Evolutionary conservation across 1,140 invertebrate species (phyloP), one percentile per base, ranked within the genome.

Genomic region (Aphis gossypii): DNA sequence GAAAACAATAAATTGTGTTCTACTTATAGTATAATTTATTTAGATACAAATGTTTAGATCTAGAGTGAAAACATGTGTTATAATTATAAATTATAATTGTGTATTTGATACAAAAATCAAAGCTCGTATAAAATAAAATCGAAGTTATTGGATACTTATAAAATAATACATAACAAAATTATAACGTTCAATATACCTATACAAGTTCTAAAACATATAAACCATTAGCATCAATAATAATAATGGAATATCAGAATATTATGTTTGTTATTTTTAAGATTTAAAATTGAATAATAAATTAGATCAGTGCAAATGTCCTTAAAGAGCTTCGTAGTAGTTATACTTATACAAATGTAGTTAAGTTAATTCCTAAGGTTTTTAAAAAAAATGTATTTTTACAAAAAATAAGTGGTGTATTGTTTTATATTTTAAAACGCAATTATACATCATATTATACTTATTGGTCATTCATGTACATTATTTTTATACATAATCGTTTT

Each of bases 391-490:
- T 54, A 21, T 56, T 56, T 89, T 56, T 23, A 89, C 0, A 89
- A 38, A 89, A 38, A 89, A 89, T 21, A 20, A 89, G 41, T 51
- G 2, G 0, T 51, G 35, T 56, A 25, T 89, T 89, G 2, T 23
- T 54, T 56, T 89, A 30, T 38, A 54, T 38, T 89, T 89, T 89
- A 89, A 89, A 54, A 56, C 21, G 51, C 23, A 51, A 21, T 88
- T 88, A 51, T 21, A 88, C 87, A 11, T 38, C 51, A 56, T 38
- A 23, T 20, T 38, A 41, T 41, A 35, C 25, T 9, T 88, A 35
- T 88, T n/a, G 60, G 60, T 18, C 60, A 76, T 76, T 76, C n/a
- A 20, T 23, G 30, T 68, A n/a, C 25, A 68, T 68, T n/a, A 68
- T 84, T 84, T 41, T 23, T 84, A 41, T 35, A 23, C 21, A 9